Base-by-base conservation (phyloP, 2,888 invertebrate genomes). In the Drosophila histrio region DNA sequence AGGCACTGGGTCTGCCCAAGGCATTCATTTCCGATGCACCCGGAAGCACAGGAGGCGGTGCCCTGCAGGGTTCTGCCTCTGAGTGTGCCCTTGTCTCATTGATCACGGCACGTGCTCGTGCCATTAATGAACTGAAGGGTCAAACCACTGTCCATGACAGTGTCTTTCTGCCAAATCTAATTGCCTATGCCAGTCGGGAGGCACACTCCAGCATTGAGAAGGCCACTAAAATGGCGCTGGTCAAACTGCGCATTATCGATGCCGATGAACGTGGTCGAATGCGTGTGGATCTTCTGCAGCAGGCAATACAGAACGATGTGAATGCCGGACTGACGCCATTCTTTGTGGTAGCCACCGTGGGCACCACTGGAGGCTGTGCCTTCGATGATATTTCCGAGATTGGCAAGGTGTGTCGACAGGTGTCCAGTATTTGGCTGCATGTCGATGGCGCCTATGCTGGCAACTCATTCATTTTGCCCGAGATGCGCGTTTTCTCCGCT, bases 391-490 rank as follows among this genome's bases (percentile, higher is more conserved):
- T 97, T 8, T 92, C 93, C 0, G 96, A 96, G 91, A 94, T 97
- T 56, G 95, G 97, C 1, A 95, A 95, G 15, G 93, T 97, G 2
- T 94, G 95, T 75, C 93, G 93, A 59, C 92, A 89, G 49, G 79
- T 90, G 11, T 93, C 94, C 0, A 92, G 93, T 52, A 93, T 96
- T n/a, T 97, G 97, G 97, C 93, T 97, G 22, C 97, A 97, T 90
- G 96, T 97, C 2, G 97, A 97, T 90, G 97, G 95, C 0, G 97
- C 97, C 0, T 97, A 97, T 89, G 97, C 96, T 1, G 97, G 97
- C 2, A 96, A 95, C 82, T 95, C 96, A 0, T 95, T 97, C 87
- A 96, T 97, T 65, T 95, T 97, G 82, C 97, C 97, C 0, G 97
- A 97, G 91, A 94, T 96, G 90, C 93, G 95, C 65, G 92, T 93